Evolutionary conservation across 2,797 vertebrate species (phyloP), one percentile per base, ranked within the genome.

Genomic region (Sylvia borin): DNA sequence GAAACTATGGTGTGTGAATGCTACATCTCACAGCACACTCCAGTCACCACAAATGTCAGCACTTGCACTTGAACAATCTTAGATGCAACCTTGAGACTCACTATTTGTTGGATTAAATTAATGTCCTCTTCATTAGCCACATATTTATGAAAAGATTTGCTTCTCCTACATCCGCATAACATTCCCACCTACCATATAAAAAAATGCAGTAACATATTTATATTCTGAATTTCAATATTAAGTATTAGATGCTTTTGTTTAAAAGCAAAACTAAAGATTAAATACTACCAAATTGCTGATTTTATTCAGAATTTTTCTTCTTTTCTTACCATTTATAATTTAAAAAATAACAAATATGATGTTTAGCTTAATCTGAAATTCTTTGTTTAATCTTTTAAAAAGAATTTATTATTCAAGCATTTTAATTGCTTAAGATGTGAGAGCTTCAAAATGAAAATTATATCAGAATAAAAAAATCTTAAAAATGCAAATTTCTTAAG

Each of bases 341-440:
- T 1, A 57, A 68, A 71, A 48, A 42, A 0, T 3, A 38, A 20
- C 1, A 77, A 57, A 42, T 5, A 0, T 26, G 2, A 42, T 22
- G 1, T 61, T 87, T 58, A 43, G 8, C 3, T 9, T 70, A 26
- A 60, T 42, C 3, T 29, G 15, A 64, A 57, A 45, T 53, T 0
- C 4, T 79, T 79, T 36, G 0, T 15, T 73, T 58, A 22, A 34
- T 54, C 8, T 58, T 34, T 61, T 22, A 32, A 27, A 40, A 32
- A 11, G 0, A 45, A 51, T 10, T 24, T 18, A 7, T 20, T 42
- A 57, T 38, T 51, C 11, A 64, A 7, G 2, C 12, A 34, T 64
- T 68, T 73, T 34, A 45, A 24, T 42, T 71, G 1, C 4, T 62
- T 54, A n/a, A 78, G 26, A 16, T 53, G 16, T 4, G 2, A 1